Conservation (phyloP, 2,113 vertebrate genomes). For the Thunnus thynnus region DNA sequence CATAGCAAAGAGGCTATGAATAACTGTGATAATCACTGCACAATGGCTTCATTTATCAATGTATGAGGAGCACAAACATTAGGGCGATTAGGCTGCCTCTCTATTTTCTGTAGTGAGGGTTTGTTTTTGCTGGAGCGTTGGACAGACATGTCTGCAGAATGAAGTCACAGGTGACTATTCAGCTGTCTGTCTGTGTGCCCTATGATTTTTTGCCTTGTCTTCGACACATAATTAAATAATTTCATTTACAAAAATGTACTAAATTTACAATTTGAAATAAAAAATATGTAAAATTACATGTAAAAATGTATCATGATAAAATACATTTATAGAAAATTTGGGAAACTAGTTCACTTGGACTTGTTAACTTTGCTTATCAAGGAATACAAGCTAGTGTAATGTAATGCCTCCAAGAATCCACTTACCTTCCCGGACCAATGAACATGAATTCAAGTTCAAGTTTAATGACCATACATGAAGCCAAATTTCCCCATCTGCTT, state of each 20-base stretch:
- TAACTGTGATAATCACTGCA: slow-evolving; percentile 84
- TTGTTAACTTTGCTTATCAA: slow-evolving; percentile 19
- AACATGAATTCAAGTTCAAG: slow-evolving; percentile 20
- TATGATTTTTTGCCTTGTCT: slow-evolving; percentile 14
- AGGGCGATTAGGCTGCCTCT: slow-evolving; percentile 68
- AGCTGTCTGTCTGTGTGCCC: slow-evolving; percentile 44
- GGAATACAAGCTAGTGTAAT: slow-evolving; percentile 24
- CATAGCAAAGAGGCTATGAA: slow-evolving; percentile 81
- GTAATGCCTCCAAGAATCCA: slow-evolving; percentile 23
- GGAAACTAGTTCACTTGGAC: background rate
- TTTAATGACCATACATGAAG: slow-evolving; percentile 13
- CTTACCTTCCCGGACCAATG: slow-evolving; percentile 3
- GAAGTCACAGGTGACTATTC: slow-evolving; percentile 63
- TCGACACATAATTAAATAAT: slow-evolving; percentile 9
- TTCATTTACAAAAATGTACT: background rate
- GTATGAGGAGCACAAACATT: slow-evolving; percentile 61
- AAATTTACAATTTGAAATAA: background rate
- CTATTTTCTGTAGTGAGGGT: slow-evolving; percentile 53
- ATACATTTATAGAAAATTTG: background rate
- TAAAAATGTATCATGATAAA: background rate
- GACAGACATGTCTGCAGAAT: slow-evolving; percentile 47
- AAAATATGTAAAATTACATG: background rate
- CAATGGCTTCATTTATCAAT: slow-evolving; percentile 86
- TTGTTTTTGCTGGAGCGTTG: slow-evolving; percentile 58
- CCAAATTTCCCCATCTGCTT: background rate